Conservation (phyloP, 2,797 vertebrate genomes). For the Eulemur rubriventer region DNA sequence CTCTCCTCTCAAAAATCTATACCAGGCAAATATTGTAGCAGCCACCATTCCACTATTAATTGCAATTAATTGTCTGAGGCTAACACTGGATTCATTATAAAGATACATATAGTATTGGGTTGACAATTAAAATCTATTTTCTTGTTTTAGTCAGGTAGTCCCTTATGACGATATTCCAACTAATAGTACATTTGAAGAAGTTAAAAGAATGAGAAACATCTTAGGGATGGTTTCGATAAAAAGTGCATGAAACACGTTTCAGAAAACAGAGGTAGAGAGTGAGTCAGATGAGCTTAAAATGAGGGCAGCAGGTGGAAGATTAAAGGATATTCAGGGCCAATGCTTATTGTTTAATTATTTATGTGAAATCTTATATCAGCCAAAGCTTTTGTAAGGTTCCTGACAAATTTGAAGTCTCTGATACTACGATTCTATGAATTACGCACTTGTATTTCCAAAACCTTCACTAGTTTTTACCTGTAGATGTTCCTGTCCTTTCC, state of each 20-base stretch:
- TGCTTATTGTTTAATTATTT: not conserved
- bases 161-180: not conserved
- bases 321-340: not conserved
- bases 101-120: not conserved
- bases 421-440: not conserved
- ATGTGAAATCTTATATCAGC: not conserved
- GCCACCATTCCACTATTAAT: not conserved
- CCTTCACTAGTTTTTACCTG: not conserved
- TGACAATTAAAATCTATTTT: not conserved
- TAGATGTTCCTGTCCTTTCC: not conserved
- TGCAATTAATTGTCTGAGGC: not conserved
- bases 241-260: not conserved
- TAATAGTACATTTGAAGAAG: not conserved
- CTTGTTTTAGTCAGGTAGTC: not conserved
- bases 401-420: not conserved
- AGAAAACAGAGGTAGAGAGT: not conserved
- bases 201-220: not conserved
- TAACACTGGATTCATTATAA: not conserved
- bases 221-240: not conserved
- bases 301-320: not conserved
- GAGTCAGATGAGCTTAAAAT: not conserved
- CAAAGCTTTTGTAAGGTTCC: not conserved
- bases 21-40: not conserved
- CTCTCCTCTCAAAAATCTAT: not conserved
- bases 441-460: not conserved